These are phyloP conservation scores for Galeopsomyia nigrocyanea DNA, from an alignment of 2,888 invertebrate genomes.

Conservation along the genomic window DNA sequence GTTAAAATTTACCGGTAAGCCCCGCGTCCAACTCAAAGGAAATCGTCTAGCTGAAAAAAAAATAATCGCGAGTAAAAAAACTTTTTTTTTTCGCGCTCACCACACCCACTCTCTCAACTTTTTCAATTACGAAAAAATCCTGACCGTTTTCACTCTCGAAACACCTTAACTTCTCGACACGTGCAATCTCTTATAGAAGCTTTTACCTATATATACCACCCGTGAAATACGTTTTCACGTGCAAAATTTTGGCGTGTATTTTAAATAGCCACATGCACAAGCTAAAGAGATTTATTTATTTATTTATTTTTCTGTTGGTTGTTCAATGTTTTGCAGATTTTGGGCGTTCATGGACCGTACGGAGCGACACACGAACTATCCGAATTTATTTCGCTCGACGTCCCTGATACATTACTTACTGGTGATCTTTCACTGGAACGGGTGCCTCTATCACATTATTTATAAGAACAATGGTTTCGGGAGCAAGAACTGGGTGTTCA, in stretches of 20 bases:
- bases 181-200: background rate
- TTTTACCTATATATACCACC: background rate
- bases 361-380: constrained; percentile 98
- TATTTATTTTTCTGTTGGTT: too few relatives aligned
- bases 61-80: background rate
- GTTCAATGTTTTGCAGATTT: constrained; percentile 70
- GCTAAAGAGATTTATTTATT: too few relatives aligned
- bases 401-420: constrained; percentile 95
- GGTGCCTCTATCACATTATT: constrained; percentile 97
- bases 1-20: constrained; percentile 91
- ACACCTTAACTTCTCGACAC: too few relatives aligned
- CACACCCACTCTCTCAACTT: background rate
- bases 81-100: background rate
- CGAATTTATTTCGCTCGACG: constrained; percentile 93
- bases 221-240: too few relatives aligned
- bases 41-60: background rate
- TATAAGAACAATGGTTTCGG: constrained; percentile 96
- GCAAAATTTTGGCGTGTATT: too few relatives aligned
- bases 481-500: constrained; percentile 92
- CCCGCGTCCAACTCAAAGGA: background rate
- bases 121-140: background rate
- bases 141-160: too few relatives aligned
- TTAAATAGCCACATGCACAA: too few relatives aligned
- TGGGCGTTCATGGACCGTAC: constrained; percentile 99
- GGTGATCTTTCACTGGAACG: constrained; percentile 99